These are phyloP conservation scores for Zhengitettix transpicula DNA, from an alignment of 2,888 invertebrate genomes.

Conservation along the genomic window DNA sequence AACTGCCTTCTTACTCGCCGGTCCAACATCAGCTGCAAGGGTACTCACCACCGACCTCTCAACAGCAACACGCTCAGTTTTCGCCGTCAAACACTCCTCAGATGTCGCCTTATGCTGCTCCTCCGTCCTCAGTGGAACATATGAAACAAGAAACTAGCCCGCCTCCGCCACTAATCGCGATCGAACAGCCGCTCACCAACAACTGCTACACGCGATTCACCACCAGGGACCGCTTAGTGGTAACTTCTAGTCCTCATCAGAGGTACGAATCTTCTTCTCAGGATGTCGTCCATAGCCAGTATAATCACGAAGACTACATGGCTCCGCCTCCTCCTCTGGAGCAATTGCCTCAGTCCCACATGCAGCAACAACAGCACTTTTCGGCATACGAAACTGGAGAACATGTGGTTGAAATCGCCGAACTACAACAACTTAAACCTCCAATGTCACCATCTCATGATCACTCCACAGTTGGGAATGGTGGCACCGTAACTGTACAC, in stretches of 20 bases:
- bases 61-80: background rate
- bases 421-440: background rate
- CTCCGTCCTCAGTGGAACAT: no score
- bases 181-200: no score
- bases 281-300: background rate
- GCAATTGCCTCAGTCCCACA: background rate
- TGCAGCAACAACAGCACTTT: background rate
- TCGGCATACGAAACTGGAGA: background rate
- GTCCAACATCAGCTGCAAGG: background rate
- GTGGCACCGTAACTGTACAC: background rate
- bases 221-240: no score
- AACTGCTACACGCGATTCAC: no score
- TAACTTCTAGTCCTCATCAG: no score
- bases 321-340: background rate
- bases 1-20: background rate
- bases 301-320: background rate
- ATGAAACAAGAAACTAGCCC: no score
- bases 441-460: background rate
- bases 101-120: no score
- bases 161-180: no score
- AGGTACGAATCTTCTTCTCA: background rate
- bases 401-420: background rate
- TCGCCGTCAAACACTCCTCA: no score
- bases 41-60: background rate
- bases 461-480: background rate